A percentile compares a stretch with the other conserved stretches of the same genome.
Evolutionary conservation across 2,113 vertebrate genomes (phyloP).

Genomic region (Lepus timidus): DNA sequence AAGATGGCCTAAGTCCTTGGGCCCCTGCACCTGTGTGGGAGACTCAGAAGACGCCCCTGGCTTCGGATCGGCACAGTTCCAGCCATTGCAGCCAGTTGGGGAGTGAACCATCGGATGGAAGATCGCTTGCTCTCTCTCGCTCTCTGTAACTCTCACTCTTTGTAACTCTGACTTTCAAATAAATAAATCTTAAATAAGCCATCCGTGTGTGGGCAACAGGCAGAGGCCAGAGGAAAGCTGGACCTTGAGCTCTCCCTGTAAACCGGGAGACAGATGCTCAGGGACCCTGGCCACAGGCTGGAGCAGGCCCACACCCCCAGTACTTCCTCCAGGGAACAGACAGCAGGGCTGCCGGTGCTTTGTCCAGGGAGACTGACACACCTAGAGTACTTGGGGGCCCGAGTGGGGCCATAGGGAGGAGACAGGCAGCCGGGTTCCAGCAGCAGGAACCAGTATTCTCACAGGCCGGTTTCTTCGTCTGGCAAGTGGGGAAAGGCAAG

Average conservation of each 20-base stretch:
- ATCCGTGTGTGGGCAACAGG: neutral
- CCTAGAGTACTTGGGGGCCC: neutral
- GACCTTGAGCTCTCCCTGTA: neutral
- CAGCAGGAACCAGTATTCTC: neutral
- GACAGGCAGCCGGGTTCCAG: neutral
- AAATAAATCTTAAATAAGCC: too few relatives aligned
- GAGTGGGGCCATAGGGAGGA: neutral
- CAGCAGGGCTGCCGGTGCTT: neutral
- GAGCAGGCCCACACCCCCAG: rapidly evolving
- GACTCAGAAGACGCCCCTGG: too few relatives aligned
- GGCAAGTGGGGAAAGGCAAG: neutral
- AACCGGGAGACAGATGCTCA: too few relatives aligned
- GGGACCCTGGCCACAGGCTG: neutral
- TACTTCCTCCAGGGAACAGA: neutral
- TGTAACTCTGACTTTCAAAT: too few relatives aligned
- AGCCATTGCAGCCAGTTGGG: too few relatives aligned
- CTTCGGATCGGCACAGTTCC: too few relatives aligned
- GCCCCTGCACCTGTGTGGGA: too few relatives aligned
- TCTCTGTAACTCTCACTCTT: too few relatives aligned
- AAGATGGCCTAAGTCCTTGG: too few relatives aligned
- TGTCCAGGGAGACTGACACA: neutral
- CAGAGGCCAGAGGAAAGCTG: neutral
- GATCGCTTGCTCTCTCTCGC: too few relatives aligned
- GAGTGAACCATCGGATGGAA: too few relatives aligned
- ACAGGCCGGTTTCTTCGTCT: neutral